Evolutionary conservation across 2,888 invertebrate species (phyloP).

Genomic region (Selenia dentaria): DNA sequence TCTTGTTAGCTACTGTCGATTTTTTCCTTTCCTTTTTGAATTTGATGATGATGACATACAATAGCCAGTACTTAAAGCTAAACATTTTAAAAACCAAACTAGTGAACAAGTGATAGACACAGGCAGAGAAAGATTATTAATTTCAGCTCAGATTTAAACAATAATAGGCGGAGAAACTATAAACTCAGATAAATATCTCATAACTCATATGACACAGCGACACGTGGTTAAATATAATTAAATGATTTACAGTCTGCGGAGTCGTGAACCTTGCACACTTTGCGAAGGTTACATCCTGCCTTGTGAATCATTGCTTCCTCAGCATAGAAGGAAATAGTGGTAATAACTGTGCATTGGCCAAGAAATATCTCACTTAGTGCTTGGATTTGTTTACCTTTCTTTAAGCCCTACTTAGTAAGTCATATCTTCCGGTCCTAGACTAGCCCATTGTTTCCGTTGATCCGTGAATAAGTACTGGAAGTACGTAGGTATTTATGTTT

Average conservation of each 20-base stretch:
- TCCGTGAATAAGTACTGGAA: too few relatives aligned
- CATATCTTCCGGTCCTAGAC: background rate
- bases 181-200: slow-evolving; percentile 8
- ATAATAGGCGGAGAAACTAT: slow-evolving; percentile 12
- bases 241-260: slow-evolving; percentile 53
- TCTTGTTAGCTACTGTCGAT: too few relatives aligned
- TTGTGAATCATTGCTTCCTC: slow-evolving; percentile 55
- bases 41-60: too few relatives aligned
- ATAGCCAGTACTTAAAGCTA: too few relatives aligned
- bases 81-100: too few relatives aligned
- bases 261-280: slow-evolving; percentile 57
- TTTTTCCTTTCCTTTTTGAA: too few relatives aligned
- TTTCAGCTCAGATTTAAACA: background rate
- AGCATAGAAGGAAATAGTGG: slow-evolving; percentile 23
- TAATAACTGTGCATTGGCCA: slow-evolving; percentile 17
- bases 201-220: slow-evolving; percentile 23
- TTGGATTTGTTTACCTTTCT: background rate
- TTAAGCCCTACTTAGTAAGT: background rate
- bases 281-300: slow-evolving; percentile 69
- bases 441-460: too few relatives aligned
- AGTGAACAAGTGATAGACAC: too few relatives aligned
- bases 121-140: too few relatives aligned
- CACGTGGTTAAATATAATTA: slow-evolving; percentile 49
- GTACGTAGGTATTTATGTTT: too few relatives aligned
- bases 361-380: background rate